Conservation (phyloP, 2,113 vertebrate genomes). For the Mellivora capensis region DNA sequence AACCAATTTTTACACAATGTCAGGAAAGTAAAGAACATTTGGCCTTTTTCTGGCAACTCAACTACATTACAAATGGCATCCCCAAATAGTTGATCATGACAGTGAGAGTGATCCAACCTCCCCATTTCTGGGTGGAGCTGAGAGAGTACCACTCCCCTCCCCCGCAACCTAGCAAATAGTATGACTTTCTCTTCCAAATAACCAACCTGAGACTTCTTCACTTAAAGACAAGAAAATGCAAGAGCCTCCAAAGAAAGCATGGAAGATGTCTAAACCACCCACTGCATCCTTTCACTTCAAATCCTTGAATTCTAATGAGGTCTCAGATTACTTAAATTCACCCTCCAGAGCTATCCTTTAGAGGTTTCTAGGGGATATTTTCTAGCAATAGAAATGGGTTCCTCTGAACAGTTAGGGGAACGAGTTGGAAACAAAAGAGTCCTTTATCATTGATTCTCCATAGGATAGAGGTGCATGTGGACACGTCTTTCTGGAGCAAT, state of each 20-base stretch:
- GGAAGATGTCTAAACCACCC: not conserved
- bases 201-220: not conserved
- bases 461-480: not conserved
- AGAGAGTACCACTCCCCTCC: not conserved
- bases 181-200: not conserved
- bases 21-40: conserved; percentile 17
- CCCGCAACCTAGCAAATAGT: not conserved
- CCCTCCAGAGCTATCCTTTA: not conserved
- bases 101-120: not conserved
- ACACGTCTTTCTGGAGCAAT: not conserved
- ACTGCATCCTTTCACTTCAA: not conserved
- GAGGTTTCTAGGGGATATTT: not conserved
- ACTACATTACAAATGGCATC: not conserved
- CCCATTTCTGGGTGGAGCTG: not conserved
- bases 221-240: not conserved
- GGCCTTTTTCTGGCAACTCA: not conserved
- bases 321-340: not conserved
- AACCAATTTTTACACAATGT: not conserved
- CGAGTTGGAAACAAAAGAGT: not conserved
- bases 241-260: not conserved
- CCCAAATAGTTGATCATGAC: not conserved
- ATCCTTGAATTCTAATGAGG: not conserved
- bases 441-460: not conserved
- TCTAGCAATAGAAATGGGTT: not conserved
- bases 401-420: not conserved